phyloP scores from a whole-genome alignment of 1,140 invertebrate genomes.

The Lordiphosa clarofinis region DNA sequence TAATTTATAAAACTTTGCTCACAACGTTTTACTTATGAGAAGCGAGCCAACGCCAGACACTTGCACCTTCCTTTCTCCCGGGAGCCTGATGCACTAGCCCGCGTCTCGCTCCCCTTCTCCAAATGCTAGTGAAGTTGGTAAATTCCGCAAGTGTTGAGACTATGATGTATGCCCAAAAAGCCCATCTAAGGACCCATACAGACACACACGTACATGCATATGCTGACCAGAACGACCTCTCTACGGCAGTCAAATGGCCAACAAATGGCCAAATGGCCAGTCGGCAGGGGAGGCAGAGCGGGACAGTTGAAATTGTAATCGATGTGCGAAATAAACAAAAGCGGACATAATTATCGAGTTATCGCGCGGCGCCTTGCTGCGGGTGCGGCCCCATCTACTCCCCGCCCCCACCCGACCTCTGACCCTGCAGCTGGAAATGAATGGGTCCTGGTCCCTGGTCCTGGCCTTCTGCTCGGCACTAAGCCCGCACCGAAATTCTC shows the following conservation, averaged over 20 bases:
- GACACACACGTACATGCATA: conserved; percentile 1
- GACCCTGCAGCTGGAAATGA: conserved; percentile 24
- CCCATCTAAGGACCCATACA: conserved; percentile 8
- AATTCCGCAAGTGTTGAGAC: conserved; percentile 56
- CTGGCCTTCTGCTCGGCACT: conserved; percentile 26
- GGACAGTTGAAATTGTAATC: conserved; percentile 75
- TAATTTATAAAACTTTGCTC: conserved; percentile 80
- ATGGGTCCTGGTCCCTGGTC: conserved; percentile 30
- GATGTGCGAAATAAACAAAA: conserved; percentile 80
- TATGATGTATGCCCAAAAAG: conserved; percentile 55
- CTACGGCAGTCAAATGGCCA: conserved; percentile 30
- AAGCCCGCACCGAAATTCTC: conserved; percentile 75
- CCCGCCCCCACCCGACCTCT: background rate
- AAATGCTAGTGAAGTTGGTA: conserved; percentile 52
- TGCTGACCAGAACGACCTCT: conserved; percentile 27
- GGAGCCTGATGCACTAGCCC: background rate
- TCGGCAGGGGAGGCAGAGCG: conserved; percentile 11
- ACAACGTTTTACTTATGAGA: conserved; percentile 77
- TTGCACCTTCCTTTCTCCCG: conserved; percentile 18
- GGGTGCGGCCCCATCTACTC: conserved; percentile 48
- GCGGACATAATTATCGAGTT: conserved; percentile 80
- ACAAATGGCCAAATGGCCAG: conserved; percentile 20
- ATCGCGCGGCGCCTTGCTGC: conserved; percentile 75
- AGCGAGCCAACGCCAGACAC: conserved; percentile 63
- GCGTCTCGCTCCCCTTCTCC: background rate